A percentile compares a stretch with the other conserved stretches of the same genome.
Conservation (phyloP, 2,113 vertebrate genomes). For the Arenaria interpres region DNA sequence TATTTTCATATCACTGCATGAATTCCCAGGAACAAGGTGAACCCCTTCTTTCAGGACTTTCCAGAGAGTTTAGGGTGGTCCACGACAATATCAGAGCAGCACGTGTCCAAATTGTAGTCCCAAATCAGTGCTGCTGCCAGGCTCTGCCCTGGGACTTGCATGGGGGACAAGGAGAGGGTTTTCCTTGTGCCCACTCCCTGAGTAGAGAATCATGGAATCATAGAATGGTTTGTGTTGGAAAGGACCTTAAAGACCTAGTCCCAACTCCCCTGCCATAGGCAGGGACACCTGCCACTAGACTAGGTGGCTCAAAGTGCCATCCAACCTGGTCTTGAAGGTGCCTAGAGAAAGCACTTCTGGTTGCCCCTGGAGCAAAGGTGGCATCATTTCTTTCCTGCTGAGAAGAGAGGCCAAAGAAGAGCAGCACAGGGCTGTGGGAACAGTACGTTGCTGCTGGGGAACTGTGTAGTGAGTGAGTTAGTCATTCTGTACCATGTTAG, state of each 20-base stretch:
- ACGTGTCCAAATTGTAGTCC: neutral
- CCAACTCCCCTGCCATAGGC: neutral
- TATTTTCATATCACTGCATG: neutral
- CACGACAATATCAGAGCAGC: neutral
- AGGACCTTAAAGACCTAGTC: neutral
- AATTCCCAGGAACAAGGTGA: neutral
- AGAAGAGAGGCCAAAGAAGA: neutral
- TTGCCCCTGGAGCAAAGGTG: neutral
- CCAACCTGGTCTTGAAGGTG: neutral
- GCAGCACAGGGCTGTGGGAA: neutral
- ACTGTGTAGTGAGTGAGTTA: neutral
- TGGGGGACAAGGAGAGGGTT: neutral
- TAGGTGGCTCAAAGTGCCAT: neutral
- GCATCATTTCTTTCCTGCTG: neutral
- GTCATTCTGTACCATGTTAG: neutral
- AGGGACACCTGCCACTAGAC: neutral
- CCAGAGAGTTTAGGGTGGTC: neutral
- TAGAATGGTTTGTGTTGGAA: neutral
- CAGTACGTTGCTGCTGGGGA: accelerated
- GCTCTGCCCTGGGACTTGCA: neutral
- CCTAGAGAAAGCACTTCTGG: neutral
- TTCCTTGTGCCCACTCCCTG: neutral
- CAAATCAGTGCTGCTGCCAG: neutral
- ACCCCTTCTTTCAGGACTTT: neutral
- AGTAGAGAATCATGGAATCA: neutral